A percentile compares a stretch with the other conserved stretches of the same genome.
phyloP scores from a whole-genome alignment of 1,140 invertebrate species.

The Drosophila pachea region DNA sequence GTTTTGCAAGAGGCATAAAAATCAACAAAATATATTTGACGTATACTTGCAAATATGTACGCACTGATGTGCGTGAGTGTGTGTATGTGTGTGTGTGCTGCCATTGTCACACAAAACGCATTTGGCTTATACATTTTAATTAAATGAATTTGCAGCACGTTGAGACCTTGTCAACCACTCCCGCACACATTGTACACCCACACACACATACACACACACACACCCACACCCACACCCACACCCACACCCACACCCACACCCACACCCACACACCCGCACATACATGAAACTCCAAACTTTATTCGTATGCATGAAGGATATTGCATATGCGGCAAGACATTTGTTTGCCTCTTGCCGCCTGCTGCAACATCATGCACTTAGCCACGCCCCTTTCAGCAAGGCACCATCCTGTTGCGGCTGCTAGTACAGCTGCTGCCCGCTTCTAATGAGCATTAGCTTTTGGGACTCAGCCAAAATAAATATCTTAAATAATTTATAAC shows the following conservation, averaged over 20 bases:
- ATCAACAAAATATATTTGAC: constrained; percentile 23
- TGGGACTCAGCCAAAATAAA: too few relatives aligned
- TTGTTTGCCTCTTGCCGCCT: constrained; percentile 1
- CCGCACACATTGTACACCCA: constrained; percentile 9
- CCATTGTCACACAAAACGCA: constrained; percentile 4
- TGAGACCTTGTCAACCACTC: constrained; percentile 25
- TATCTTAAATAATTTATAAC: constrained; percentile 11
- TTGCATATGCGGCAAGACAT: constrained; percentile 27
- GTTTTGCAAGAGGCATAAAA: constrained; percentile 21
- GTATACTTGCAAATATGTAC: constrained; percentile 11
- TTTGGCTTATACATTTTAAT: constrained; percentile 42
- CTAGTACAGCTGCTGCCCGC: neutral
- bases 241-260: neutral
- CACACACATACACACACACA: neutral
- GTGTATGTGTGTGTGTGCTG: constrained; percentile 17
- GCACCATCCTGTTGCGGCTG: constrained; percentile 6
- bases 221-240: neutral
- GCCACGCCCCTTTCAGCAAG: constrained; percentile 5
- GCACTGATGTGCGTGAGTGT: constrained; percentile 3
- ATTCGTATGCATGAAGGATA: constrained; percentile 25
- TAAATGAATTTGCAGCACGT: constrained; percentile 44
- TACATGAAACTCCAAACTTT: constrained; percentile 23
- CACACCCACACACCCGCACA: neutral
- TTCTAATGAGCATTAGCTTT: neutral
- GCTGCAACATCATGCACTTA: too few relatives aligned